Percentiles rank a stretch among this genome's conserved stretches.
These are phyloP conservation scores for Cossypha caffra DNA, from an alignment of 2,797 vertebrate genomes.

Conservation along the genomic window DNA sequence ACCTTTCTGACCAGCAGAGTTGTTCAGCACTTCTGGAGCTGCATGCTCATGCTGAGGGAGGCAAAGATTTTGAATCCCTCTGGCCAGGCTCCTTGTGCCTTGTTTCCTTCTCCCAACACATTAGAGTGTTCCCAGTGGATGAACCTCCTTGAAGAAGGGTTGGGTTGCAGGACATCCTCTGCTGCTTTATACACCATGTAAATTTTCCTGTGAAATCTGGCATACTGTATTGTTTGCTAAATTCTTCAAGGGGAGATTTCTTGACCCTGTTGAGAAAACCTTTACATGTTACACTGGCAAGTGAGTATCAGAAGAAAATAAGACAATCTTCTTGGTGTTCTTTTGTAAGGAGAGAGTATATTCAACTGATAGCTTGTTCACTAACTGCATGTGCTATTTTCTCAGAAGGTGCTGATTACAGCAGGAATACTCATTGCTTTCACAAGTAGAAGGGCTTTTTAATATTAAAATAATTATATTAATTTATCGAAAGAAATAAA, in stretches of 20 bases:
- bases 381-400: constrained; percentile 4
- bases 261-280: neutral
- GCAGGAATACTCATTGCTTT: neutral
- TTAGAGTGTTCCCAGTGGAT: neutral
- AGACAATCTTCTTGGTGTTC: neutral
- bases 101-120: neutral
- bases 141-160: neutral
- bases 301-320: neutral
- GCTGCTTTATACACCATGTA: neutral
- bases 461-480: constrained; percentile 5
- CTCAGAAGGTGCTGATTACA: neutral
- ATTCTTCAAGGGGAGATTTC: neutral
- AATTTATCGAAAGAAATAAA: constrained; percentile 3
- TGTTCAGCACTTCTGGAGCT: neutral
- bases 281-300: neutral
- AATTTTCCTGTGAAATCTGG: neutral
- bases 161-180: neutral
- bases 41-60: neutral
- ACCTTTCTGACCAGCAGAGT: neutral
- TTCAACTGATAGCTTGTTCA: neutral
- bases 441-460: neutral
- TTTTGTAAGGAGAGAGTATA: neutral
- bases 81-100: neutral
- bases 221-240: neutral
- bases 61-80: neutral